Evolutionary conservation across 1,140 invertebrate species (phyloP).

Genomic region (Paraescarpia echinospica): DNA sequence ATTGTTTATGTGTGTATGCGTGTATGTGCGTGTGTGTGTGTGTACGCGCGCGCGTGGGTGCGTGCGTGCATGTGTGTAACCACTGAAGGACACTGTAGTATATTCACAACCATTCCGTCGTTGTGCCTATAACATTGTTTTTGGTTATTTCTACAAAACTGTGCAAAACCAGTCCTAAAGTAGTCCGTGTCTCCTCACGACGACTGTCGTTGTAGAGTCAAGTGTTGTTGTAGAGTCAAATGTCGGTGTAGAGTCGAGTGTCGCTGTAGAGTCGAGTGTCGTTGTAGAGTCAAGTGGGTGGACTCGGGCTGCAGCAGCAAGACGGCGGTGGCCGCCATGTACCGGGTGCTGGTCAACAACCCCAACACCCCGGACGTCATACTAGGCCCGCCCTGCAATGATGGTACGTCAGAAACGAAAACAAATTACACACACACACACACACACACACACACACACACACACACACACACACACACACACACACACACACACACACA

Average conservation of each 20-base stretch:
- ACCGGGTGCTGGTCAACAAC: slow-evolving; percentile 35
- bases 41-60: too few species aligned
- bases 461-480: too few species aligned
- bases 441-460: too few species aligned
- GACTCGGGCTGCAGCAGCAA: slow-evolving; percentile 50
- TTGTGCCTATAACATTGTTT: background rate
- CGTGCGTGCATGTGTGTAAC: background rate
- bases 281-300: slow-evolving; percentile 45
- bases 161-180: background rate
- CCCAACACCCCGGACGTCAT: slow-evolving; percentile 45
- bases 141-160: background rate
- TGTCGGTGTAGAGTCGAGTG: too few species aligned
- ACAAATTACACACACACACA: background rate
- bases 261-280: too few species aligned
- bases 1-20: too few species aligned
- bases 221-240: too few species aligned
- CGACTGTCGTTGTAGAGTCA: slow-evolving; percentile 35
- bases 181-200: background rate
- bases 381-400: slow-evolving; percentile 49
- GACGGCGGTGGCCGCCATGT: slow-evolving; percentile 41
- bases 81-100: background rate
- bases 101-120: background rate
- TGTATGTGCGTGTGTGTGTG: too few species aligned
- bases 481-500: too few species aligned
- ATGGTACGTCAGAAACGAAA: slow-evolving; percentile 35